Base-by-base conservation (phyloP, 2,113 vertebrate species). In the Myxocyprinus asiaticus region DNA sequence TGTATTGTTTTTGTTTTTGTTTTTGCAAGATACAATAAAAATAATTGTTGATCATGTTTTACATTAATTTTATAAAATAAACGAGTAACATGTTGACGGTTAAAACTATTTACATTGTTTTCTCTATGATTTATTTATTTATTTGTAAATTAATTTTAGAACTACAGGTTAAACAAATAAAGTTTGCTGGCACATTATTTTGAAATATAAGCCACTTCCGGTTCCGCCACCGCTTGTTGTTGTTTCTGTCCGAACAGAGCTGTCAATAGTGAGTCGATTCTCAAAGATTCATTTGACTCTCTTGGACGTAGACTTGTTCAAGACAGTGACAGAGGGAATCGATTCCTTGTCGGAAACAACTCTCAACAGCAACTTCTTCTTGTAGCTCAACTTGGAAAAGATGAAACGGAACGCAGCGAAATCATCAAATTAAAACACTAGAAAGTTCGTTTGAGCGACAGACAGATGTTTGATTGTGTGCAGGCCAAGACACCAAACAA, bases 321-420 rank as follows among this genome's bases (percentile, higher is more conserved):
- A 50, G 62, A 50, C 58, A 61, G 10, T 33, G 22, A 71, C 22
- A 33, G 22, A 33, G 4, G 3, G 43, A 74, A 48, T 33, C 72
- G 72, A 75, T 10, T 75, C 72, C 45, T 8, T 63, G 4, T 75
- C 72, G 72, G 72, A 75, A 63, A 74, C 50, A 58, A 74, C 44
- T 63, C 71, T 15, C 45, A 63, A 12, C 56, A 33, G 6, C 17
- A 63, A 50, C 43, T 59, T 72, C n/a, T 6, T 33, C 22, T 1
- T 33, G 22, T 33, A 33, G 22, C 3, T 33, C 22, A 3, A 3
- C 3, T 33, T 33, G 22, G 22, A 33, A 33, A 33, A 33, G 22
- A 33, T 1, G 22, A 71, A 70, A 58, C 68, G 11, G 33, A 14
- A 12, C 4, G 3, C 12, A 8, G 42, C 12, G 12, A 68, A 43